Percentiles rank a stretch among this genome's conserved stretches.
These are phyloP conservation scores for Catamblyrhynchus diadema DNA, from an alignment of 2,797 vertebrate genomes.

Conservation along the genomic window DNA sequence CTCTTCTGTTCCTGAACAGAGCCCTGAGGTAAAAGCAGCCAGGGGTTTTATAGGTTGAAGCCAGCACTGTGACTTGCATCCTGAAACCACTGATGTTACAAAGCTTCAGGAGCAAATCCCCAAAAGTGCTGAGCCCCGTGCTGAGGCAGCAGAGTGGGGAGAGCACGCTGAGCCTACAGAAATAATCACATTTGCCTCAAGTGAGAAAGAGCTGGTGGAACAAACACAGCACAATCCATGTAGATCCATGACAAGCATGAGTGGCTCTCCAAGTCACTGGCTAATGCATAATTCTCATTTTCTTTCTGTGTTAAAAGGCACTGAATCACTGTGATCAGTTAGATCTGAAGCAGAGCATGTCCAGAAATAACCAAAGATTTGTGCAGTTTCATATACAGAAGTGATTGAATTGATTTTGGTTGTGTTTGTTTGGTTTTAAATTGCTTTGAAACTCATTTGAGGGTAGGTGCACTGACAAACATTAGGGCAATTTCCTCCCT, in stretches of 20 bases:
- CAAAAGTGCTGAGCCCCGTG: conserved; percentile 17
- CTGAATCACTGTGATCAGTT: not conserved
- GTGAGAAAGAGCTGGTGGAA: not conserved
- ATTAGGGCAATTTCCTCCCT: not conserved
- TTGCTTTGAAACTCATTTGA: not conserved
- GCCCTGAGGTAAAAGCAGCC: not conserved
- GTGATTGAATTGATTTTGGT: not conserved
- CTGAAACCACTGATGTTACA: conserved; percentile 15
- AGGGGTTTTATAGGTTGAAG: not conserved
- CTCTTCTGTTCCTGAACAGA: not conserved
- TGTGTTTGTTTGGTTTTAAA: not conserved
- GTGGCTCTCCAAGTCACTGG: not conserved
- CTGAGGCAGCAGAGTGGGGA: conserved; percentile 30
- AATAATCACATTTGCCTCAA: conserved; percentile 1
- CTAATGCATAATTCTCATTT: not conserved
- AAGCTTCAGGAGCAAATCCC: conserved; percentile 45
- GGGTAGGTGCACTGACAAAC: not conserved
- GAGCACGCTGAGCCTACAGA: not conserved
- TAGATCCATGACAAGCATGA: not conserved
- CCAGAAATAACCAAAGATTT: not conserved
- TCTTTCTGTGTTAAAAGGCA: not conserved
- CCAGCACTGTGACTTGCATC: not conserved
- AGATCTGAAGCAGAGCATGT: not conserved
- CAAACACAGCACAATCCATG: not conserved
- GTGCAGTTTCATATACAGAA: not conserved